Evolutionary conservation across 2,888 invertebrate species (phyloP).

Genomic region (Glyphotaelius pellucidus): DNA sequence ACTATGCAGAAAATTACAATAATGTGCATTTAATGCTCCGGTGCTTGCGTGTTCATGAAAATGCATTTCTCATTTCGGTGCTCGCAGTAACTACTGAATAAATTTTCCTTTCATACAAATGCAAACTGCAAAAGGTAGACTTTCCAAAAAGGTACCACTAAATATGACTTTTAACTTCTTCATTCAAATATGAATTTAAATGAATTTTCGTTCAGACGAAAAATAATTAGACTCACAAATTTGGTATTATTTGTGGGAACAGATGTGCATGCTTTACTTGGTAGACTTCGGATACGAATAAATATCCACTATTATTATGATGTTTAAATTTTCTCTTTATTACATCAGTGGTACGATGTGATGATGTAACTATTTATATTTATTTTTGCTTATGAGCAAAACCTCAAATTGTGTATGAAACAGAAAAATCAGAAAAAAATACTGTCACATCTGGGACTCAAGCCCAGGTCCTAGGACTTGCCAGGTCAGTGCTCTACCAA

Average conservation of each 20-base stretch:
- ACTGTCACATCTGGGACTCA: too few relatives aligned
- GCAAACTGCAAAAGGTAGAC: constrained; percentile 2
- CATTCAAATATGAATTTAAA: neutral
- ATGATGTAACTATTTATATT: neutral
- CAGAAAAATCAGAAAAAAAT: too few relatives aligned
- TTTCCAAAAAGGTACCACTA: neutral
- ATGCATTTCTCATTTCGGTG: constrained; percentile 14
- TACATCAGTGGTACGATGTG: neutral
- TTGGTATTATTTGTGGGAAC: neutral
- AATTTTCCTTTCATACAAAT: constrained; percentile 34
- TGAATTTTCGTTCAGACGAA: neutral
- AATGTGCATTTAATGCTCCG: constrained; percentile 29
- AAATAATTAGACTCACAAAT: neutral
- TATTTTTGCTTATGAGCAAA: too few relatives aligned
- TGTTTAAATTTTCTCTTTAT: neutral
- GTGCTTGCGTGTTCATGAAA: constrained; percentile 38
- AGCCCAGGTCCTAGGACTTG: too few relatives aligned
- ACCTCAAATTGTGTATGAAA: too few relatives aligned
- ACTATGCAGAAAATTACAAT: constrained; percentile 39
- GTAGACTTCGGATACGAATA: neutral
- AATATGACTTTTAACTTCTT: neutral
- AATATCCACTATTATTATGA: neutral
- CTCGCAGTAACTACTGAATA: constrained; percentile 20
- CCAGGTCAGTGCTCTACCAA: too few relatives aligned
- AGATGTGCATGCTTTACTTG: neutral